Evolutionary conservation across 2,113 vertebrate species (phyloP), one percentile per base, ranked within the genome.

Genomic region (Genyomyrus donnyi): DNA sequence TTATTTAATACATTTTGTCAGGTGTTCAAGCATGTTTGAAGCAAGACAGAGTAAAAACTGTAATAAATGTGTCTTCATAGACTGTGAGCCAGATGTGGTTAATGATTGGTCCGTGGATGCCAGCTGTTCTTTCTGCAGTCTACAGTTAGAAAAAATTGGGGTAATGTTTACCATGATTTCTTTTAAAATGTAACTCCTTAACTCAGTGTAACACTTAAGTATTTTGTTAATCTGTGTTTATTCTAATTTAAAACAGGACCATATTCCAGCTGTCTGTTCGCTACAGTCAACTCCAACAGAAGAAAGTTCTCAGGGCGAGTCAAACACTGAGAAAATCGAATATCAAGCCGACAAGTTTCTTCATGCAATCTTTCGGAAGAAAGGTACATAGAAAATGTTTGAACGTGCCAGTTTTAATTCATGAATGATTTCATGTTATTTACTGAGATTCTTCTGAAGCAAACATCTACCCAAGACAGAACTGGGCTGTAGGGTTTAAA

Each of bases 341-440:
- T 97, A 96, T 97, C 98, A 98, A 95, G 98, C 98, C 95, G 98
- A 99, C 96, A 97, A 94, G 95, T 99, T 99, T 94, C 97, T 99
- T 95, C 97, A 99, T 96, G 97, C 98, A 96, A 97, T 99, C 95
- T 99, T 99, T 97, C 97, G 97, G 94, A 98, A 98, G 95, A 99
- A 99, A 97, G 98, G 98, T 99, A 97, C 92, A 90, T 80, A 92
- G 27, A 13, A 48, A 45, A 45, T 21, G 39, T 45, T 83, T 42
- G 42, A 83, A 85, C 5, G 2, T 46, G 80, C 21, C 24, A 46
- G 19, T 84, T 21, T 84, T 84, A 24, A 45, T 85, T 48, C 42
- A 39, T 80, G 74, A 39, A 42, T 39, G 35, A 42, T 42, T 80
- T 42, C 74, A 86, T 89, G 58, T 77, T 66, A 62, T 48, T 52